Evolutionary conservation across 2,888 invertebrate species (phyloP).

Genomic region (Metopia argyrocephala): DNA sequence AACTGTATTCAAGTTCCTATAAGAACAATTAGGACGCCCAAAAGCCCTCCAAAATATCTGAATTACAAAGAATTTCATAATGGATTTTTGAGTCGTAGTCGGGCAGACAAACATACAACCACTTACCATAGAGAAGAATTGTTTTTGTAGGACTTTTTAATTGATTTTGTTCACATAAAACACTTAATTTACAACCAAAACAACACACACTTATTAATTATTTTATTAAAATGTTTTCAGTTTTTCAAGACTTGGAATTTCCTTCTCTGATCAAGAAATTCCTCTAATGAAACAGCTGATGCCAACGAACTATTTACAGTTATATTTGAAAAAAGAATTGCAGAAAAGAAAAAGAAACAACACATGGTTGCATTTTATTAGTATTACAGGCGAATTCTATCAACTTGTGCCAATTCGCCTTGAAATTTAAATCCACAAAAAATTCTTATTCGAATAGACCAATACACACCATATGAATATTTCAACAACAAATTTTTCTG

Average conservation of each 20-base stretch:
- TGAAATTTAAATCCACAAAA: too few relatives aligned
- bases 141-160: background rate
- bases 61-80: background rate
- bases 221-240: too few relatives aligned
- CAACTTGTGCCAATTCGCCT: too few relatives aligned
- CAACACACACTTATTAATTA: too few relatives aligned
- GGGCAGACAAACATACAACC: background rate
- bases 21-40: background rate
- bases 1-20: background rate
- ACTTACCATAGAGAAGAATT: background rate
- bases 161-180: background rate
- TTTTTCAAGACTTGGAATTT: too few relatives aligned
- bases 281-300: constrained; percentile 41
- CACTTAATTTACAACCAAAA: background rate
- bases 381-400: too few relatives aligned
- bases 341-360: too few relatives aligned
- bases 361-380: too few relatives aligned
- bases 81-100: background rate
- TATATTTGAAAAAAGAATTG: constrained; percentile 13
- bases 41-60: background rate
- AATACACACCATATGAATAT: too few relatives aligned
- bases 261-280: background rate
- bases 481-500: too few relatives aligned
- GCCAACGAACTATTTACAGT: constrained; percentile 32
- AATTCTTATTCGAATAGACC: too few relatives aligned